These are phyloP conservation scores for Danio aesculapii DNA, from an alignment of 2,797 vertebrate genomes.

Conservation along the genomic window DNA sequence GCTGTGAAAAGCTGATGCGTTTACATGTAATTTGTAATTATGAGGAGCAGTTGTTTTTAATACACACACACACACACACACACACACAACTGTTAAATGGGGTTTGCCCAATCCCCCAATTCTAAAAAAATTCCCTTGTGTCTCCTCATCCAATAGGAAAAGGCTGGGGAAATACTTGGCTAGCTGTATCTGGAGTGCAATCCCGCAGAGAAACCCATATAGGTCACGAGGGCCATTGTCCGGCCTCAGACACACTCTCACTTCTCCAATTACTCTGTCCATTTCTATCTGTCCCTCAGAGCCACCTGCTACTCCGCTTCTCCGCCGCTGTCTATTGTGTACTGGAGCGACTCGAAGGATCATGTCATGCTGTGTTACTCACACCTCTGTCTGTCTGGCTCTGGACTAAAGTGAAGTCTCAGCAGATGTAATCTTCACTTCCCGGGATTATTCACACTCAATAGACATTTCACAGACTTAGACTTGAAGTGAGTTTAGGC, in stretches of 20 bases:
- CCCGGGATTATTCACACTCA: conserved; percentile 22
- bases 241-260: conserved; percentile 17
- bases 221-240: conserved; percentile 18
- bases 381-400: conserved; percentile 33
- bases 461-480: conserved; percentile 28
- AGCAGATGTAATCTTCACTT: conserved; percentile 42
- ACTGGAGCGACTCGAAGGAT: conserved; percentile 8
- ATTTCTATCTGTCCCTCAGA: conserved; percentile 23
- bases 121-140: conserved; percentile 36
- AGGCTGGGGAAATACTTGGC: neutral
- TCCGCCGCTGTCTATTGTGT: conserved; percentile 8
- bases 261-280: conserved; percentile 40
- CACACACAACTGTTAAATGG: too few species aligned
- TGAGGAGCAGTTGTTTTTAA: neutral
- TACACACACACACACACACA: neutral
- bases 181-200: neutral
- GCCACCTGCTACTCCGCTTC: conserved; percentile 1
- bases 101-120: neutral
- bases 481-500: conserved; percentile 8
- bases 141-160: conserved; percentile 16
- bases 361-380: conserved; percentile 47
- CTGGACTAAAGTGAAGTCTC: conserved; percentile 10
- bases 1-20: too few species aligned
- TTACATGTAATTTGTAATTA: too few species aligned
- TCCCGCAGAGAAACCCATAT: conserved; percentile 20